phyloP scores from a whole-genome alignment of 1,140 invertebrate genomes.

The Drosophila setifemur region DNA sequence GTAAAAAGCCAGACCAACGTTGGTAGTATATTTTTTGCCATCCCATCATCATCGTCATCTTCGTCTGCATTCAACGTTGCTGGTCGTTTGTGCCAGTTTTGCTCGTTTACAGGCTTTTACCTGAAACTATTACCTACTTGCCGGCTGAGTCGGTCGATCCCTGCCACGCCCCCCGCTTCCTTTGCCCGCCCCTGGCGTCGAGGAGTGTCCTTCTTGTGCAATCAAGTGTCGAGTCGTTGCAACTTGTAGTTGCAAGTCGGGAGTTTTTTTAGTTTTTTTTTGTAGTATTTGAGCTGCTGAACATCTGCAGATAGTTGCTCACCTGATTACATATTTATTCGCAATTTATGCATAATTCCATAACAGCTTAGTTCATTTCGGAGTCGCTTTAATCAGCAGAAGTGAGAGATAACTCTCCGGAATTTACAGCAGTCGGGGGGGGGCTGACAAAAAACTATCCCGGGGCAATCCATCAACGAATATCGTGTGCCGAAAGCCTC shows the following conservation, averaged over 20 bases:
- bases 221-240: constrained; percentile 68
- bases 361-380: constrained; percentile 32
- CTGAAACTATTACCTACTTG: constrained; percentile 76
- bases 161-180: background rate
- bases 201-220: constrained; percentile 52
- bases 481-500: constrained; percentile 14
- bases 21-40: background rate
- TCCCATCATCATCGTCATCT: constrained; percentile 34
- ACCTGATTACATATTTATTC: constrained; percentile 76
- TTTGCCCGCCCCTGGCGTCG: constrained; percentile 8
- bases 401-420: background rate
- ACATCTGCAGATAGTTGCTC: constrained; percentile 64
- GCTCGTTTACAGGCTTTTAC: constrained; percentile 79
- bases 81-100: constrained; percentile 74
- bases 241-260: constrained; percentile 61
- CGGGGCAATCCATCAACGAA: constrained; percentile 61
- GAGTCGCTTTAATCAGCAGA: constrained; percentile 46
- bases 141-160: constrained; percentile 42
- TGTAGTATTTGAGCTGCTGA: constrained; percentile 30
- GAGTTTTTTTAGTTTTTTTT: constrained; percentile 24
- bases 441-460: constrained; percentile 14
- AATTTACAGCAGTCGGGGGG: constrained; percentile 22
- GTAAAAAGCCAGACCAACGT: background rate
- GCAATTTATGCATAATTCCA: constrained; percentile 75
- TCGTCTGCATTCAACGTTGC: constrained; percentile 50